Percentiles rank a stretch among this genome's conserved stretches.
These are phyloP conservation scores for Ataeniobius toweri DNA, from an alignment of 2,797 vertebrate species.

Conservation along the genomic window DNA sequence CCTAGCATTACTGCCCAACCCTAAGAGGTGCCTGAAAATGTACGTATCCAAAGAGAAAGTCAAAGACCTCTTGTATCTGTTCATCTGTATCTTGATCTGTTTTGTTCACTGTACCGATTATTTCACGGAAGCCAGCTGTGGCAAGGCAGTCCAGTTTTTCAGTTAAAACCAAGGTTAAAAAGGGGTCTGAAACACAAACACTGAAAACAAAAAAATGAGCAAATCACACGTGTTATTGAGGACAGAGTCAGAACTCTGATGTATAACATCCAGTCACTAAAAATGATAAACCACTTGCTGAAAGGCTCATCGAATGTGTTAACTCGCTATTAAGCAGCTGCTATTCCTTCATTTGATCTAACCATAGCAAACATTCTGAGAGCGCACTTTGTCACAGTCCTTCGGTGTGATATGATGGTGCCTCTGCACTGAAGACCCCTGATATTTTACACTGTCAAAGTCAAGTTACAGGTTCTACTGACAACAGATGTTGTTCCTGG, in stretches of 20 bases:
- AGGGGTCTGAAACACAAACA: slow-evolving; percentile 11
- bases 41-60: no score
- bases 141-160: neutral
- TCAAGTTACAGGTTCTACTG: slow-evolving; percentile 30
- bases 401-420: neutral
- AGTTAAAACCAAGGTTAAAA: neutral
- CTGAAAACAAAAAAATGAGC: slow-evolving; percentile 4
- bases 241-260: slow-evolving; percentile 1
- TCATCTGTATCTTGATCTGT: no score
- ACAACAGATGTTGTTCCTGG: slow-evolving; percentile 36
- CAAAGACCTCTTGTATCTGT: no score
- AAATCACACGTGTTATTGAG: neutral
- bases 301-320: neutral
- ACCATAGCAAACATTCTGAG: neutral
- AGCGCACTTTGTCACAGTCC: neutral
- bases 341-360: slow-evolving; percentile 21
- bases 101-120: no score
- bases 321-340: neutral
- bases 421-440: slow-evolving; percentile 32
- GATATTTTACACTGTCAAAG: slow-evolving; percentile 14
- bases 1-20: no score
- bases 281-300: neutral
- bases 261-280: slow-evolving; percentile 1
- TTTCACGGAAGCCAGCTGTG: no score
- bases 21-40: no score